These are phyloP conservation scores for Perdita meconis DNA, from an alignment of 2,888 invertebrate genomes.

Conservation along the genomic window DNA sequence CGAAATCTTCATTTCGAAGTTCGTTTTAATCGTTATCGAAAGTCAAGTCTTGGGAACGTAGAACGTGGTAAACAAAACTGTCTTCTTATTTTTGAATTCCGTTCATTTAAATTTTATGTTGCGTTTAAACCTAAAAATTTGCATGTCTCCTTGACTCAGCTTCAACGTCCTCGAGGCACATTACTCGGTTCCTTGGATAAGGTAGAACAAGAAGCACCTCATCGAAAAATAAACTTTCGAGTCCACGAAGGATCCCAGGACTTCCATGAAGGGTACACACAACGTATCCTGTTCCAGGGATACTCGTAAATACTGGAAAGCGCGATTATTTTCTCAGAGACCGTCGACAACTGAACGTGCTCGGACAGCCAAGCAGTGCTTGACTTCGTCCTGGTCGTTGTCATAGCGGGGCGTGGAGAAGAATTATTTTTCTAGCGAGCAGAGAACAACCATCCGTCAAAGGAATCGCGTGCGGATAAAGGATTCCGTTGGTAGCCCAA, in stretches of 20 bases:
- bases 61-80: no score
- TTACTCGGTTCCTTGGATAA: conserved; percentile 5
- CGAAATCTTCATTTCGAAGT: neutral
- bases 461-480: conserved; percentile 66
- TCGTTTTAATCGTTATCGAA: no score
- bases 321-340: conserved; percentile 75
- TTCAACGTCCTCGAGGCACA: neutral
- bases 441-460: conserved; percentile 66
- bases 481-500: conserved; percentile 61
- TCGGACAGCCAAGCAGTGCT: conserved; percentile 60
- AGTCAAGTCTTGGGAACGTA: no score
- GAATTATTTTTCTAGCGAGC: conserved; percentile 72
- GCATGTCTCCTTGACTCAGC: neutral
- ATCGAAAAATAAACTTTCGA: conserved; percentile 66
- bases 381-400: conserved; percentile 47
- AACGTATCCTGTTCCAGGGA: conserved; percentile 55
- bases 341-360: conserved; percentile 70
- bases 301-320: conserved; percentile 75
- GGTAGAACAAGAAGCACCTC: conserved; percentile 22
- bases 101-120: no score
- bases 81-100: no score
- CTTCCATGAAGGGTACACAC: conserved; percentile 66
- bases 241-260: conserved; percentile 56
- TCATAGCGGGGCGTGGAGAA: conserved; percentile 41
- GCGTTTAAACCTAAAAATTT: neutral